phyloP scores from a whole-genome alignment of 2,888 invertebrate species.

The Oxyscelio sp. region DNA sequence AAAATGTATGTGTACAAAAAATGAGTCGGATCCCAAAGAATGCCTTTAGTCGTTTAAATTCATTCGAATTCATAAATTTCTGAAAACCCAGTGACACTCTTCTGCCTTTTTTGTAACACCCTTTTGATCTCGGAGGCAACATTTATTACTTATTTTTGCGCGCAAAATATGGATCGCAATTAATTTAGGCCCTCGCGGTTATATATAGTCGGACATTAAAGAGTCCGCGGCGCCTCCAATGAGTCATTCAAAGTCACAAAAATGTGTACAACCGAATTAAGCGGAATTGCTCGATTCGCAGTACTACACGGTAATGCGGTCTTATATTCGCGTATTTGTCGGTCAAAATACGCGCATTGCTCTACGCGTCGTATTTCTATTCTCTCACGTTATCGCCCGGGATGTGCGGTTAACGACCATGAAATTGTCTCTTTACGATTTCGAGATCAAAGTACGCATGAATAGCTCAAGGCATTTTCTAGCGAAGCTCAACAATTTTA shows the following conservation, averaged over 20 bases:
- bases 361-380: conserved; percentile 62
- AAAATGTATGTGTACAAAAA: too few relatives aligned
- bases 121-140: conserved; percentile 55
- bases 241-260: conserved; percentile 75
- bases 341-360: conserved; percentile 33
- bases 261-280: conserved; percentile 63
- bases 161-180: conserved; percentile 50
- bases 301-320: conserved; percentile 44
- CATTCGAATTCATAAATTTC: too few relatives aligned
- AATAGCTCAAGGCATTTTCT: conserved; percentile 39
- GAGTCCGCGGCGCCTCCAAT: conserved; percentile 71
- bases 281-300: conserved; percentile 56
- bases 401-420: conserved; percentile 76
- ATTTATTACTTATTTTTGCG: conserved; percentile 41
- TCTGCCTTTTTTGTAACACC: too few relatives aligned
- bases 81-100: too few relatives aligned
- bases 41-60: too few relatives aligned
- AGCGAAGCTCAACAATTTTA: conserved; percentile 11
- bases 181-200: conserved; percentile 33
- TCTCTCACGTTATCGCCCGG: conserved; percentile 70
- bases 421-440: conserved; percentile 76
- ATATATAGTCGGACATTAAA: conserved; percentile 56
- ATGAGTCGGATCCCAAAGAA: too few relatives aligned
- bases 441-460: conserved; percentile 65
- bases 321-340: conserved; percentile 53